A percentile compares a stretch with the other conserved stretches of the same genome.
phyloP scores from a whole-genome alignment of 1,140 invertebrate species.

The Bombus vancouverensis region DNA sequence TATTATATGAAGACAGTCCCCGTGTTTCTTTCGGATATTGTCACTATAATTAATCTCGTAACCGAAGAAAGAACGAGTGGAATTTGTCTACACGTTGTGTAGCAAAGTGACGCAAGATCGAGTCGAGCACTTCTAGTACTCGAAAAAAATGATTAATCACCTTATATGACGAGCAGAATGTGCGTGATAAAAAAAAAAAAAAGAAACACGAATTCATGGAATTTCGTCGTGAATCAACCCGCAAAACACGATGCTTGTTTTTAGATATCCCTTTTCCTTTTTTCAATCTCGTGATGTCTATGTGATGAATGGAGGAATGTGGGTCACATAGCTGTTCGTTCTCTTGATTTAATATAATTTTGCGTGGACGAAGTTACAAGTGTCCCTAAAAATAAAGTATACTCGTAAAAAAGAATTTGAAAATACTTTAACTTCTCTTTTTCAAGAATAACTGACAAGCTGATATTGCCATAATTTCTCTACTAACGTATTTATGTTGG shows the following conservation, averaged over 20 bases:
- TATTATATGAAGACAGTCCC: not conserved
- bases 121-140: too few species aligned
- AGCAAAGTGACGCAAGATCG: conserved; percentile 14
- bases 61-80: not conserved
- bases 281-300: not conserved
- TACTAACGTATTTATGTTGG: too few species aligned
- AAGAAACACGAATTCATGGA: not conserved
- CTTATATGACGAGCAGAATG: not conserved
- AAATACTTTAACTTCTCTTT: too few species aligned
- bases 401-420: too few species aligned
- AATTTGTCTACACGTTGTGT: not conserved
- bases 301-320: not conserved
- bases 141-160: conserved; percentile 27
- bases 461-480: too few species aligned
- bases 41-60: conserved; percentile 7
- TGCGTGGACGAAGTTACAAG: too few species aligned
- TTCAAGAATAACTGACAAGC: too few species aligned
- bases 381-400: too few species aligned
- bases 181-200: not conserved
- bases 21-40: not conserved
- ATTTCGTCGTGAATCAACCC: not conserved
- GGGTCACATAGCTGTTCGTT: not conserved
- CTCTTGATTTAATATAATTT: not conserved
- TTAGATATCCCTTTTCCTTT: not conserved
- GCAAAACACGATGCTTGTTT: not conserved